phyloP scores from a whole-genome alignment of 2,797 vertebrate genomes.

The Eulemur rubriventer region DNA sequence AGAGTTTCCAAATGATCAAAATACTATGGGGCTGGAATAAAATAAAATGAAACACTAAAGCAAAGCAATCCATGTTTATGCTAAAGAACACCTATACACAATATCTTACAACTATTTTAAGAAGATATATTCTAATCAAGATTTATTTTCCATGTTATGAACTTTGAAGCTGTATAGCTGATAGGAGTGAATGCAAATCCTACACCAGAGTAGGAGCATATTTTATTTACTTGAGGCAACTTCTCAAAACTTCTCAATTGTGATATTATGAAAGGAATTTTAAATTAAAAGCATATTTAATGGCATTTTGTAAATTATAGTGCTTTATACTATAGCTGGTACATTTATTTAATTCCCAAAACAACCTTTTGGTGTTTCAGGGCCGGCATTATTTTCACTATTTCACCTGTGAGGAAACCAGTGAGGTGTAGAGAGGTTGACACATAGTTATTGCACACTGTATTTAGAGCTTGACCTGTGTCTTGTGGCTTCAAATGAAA shows the following conservation, averaged over 20 bases:
- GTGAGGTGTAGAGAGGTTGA: neutral
- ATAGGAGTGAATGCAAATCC: neutral
- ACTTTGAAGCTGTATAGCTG: neutral
- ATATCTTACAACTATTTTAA: constrained; percentile 50
- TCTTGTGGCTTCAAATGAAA: neutral
- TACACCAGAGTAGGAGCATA: neutral
- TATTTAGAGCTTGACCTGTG: neutral
- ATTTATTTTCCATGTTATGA: neutral
- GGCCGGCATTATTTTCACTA: neutral
- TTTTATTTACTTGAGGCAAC: neutral
- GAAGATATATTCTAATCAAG: constrained; percentile 1
- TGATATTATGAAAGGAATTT: neutral
- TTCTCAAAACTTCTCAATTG: neutral
- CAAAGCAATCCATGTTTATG: constrained; percentile 15
- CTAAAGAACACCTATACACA: constrained; percentile 35
- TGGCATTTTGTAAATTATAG: neutral
- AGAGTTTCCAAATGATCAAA: constrained; percentile 62
- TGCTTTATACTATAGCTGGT: neutral
- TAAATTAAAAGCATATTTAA: neutral
- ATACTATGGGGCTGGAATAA: neutral
- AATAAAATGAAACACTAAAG: constrained; percentile 25
- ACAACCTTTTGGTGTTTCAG: neutral
- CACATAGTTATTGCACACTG: too few species aligned
- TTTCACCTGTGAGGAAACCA: neutral
- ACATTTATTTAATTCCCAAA: neutral